Conservation (phyloP, 1,140 invertebrate species). For the Drosophila varians region DNA sequence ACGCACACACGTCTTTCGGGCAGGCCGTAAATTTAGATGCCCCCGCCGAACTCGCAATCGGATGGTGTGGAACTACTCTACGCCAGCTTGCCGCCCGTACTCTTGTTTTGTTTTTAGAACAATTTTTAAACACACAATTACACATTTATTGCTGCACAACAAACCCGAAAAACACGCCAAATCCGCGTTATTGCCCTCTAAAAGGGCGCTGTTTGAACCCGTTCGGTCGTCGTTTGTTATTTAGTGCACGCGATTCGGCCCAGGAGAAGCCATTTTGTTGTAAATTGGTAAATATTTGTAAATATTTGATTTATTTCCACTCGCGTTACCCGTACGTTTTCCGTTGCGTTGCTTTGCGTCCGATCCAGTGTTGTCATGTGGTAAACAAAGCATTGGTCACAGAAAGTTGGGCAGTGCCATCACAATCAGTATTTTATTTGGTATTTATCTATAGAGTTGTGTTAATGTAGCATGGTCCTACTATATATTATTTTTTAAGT, state of each 20-base stretch:
- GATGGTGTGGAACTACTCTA: constrained; percentile 26
- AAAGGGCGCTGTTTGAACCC: neutral
- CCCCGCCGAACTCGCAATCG: constrained; percentile 21
- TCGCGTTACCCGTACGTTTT: constrained; percentile 18
- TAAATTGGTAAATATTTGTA: constrained; percentile 40
- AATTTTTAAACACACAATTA: constrained; percentile 23
- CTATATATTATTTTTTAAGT: no score
- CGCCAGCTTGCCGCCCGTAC: neutral
- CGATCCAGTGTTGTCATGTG: constrained; percentile 15
- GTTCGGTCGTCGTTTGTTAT: constrained; percentile 8
- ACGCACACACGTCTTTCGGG: constrained; percentile 36
- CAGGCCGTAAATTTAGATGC: constrained; percentile 53
- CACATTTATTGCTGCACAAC: constrained; percentile 29
- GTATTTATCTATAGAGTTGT: no score
- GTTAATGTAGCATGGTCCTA: no score
- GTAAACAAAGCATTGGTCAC: neutral
- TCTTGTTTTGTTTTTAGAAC: constrained; percentile 62
- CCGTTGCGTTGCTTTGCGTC: constrained; percentile 24
- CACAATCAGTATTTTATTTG: no score
- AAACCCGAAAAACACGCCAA: constrained; percentile 40
- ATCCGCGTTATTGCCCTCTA: neutral
- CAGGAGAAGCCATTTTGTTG: constrained; percentile 48
- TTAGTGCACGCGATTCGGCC: constrained; percentile 15
- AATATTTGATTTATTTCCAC: constrained; percentile 54
- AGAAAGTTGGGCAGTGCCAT: no score